Evolutionary conservation across 2,888 invertebrate genomes (phyloP).

Genomic region (Suillia variegata): DNA sequence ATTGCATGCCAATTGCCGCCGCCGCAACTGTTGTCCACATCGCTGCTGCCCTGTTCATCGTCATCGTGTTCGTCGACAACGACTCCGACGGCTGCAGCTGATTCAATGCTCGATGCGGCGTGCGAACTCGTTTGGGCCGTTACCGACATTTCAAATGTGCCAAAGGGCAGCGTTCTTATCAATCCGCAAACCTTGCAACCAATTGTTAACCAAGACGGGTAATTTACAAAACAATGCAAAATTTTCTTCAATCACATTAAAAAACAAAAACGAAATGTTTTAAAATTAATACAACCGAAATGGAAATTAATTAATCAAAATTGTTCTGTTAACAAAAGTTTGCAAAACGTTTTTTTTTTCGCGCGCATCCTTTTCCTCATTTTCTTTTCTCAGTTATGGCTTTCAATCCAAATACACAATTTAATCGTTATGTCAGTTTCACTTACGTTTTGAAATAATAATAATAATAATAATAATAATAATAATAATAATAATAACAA

Average conservation of each 20-base stretch:
- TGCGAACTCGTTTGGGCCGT: constrained; percentile 81
- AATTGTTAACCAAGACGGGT: constrained; percentile 63
- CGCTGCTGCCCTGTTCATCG: constrained; percentile 16
- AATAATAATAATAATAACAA: too few species aligned
- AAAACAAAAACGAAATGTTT: constrained; percentile 7
- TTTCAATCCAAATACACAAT: constrained; percentile 4
- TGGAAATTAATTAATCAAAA: constrained; percentile 26
- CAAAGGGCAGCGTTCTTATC: constrained; percentile 85
- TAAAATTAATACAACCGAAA: constrained; percentile 17
- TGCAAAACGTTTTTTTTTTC: constrained; percentile 37
- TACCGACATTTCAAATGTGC: constrained; percentile 82
- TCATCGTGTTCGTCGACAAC: too few species aligned
- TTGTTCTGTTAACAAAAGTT: constrained; percentile 31
- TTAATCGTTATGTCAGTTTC: not conserved
- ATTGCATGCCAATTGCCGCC: constrained; percentile 42
- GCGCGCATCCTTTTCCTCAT: constrained; percentile 12
- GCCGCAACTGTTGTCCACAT: constrained; percentile 17
- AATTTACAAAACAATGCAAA: constrained; percentile 53
- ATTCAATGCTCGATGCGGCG: constrained; percentile 18
- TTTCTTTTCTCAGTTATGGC: constrained; percentile 18
- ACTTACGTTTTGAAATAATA: too few species aligned
- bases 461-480: too few species aligned
- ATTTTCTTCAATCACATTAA: not conserved
- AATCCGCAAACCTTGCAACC: constrained; percentile 70
- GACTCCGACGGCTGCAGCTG: too few species aligned